A percentile compares a stretch with the other conserved stretches of the same genome.
Evolutionary conservation across 2,888 invertebrate genomes (phyloP).

Genomic region (Halocaridina rubra): DNA sequence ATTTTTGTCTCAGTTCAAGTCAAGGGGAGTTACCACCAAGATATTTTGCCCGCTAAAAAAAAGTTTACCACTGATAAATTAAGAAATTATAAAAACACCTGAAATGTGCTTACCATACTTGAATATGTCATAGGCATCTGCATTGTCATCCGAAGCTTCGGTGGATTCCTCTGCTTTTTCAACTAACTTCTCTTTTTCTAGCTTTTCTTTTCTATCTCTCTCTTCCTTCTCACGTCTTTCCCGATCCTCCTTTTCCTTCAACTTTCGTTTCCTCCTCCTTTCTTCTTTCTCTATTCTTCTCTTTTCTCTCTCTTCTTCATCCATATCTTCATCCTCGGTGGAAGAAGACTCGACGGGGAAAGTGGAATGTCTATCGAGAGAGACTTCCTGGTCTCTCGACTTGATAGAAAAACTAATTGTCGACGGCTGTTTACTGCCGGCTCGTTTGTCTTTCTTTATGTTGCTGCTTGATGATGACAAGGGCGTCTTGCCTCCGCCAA

Average conservation of each 20-base stretch:
- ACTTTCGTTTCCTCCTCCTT: conserved; percentile 34
- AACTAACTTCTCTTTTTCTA: conserved; percentile 28
- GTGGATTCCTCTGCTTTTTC: conserved; percentile 51
- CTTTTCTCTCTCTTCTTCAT: conserved; percentile 54
- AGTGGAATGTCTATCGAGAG: conserved; percentile 49
- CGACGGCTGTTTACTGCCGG: conserved; percentile 12
- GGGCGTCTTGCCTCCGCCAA: background rate
- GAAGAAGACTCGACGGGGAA: conserved; percentile 61
- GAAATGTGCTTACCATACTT: conserved; percentile 57
- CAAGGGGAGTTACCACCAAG: too few relatives aligned
- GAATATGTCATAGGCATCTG: conserved; percentile 62
- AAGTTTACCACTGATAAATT: too few relatives aligned
- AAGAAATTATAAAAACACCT: too few relatives aligned
- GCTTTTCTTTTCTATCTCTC: conserved; percentile 37
- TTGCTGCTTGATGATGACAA: background rate
- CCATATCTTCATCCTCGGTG: conserved; percentile 56
- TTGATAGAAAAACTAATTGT: conserved; percentile 61
- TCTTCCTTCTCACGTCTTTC: conserved; percentile 39
- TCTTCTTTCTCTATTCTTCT: conserved; percentile 45
- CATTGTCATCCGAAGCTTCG: conserved; percentile 55
- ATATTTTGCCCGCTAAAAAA: too few relatives aligned
- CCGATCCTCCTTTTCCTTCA: conserved; percentile 30
- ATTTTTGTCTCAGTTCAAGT: too few relatives aligned
- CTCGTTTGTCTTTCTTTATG: conserved; percentile 4
- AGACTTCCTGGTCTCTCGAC: conserved; percentile 48